phyloP scores from a whole-genome alignment of 2,888 invertebrate species.

The Chrysotoxum bicinctum region DNA sequence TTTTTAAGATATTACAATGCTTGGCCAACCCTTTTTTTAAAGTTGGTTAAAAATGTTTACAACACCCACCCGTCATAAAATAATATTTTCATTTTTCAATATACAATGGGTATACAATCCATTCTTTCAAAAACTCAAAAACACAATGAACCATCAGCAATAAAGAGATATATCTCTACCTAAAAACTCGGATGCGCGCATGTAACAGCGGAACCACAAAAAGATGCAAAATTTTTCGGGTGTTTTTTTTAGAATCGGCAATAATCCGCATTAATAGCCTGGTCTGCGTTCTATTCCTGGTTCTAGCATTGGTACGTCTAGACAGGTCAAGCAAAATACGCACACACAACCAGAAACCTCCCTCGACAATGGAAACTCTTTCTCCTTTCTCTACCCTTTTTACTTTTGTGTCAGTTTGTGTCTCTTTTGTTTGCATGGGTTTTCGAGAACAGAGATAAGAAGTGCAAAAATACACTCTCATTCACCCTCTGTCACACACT shows the following conservation, averaged over 20 bases:
- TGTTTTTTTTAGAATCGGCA: slow-evolving; percentile 52
- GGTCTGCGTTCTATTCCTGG: neutral
- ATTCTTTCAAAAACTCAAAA: slow-evolving; percentile 46
- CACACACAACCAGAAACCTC: slow-evolving; percentile 27
- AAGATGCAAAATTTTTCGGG: slow-evolving; percentile 41
- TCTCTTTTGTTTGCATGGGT: slow-evolving; percentile 44
- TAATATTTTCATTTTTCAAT: neutral
- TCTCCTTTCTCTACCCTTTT: slow-evolving; percentile 43
- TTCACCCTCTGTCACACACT: slow-evolving; percentile 69
- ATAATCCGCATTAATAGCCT: slow-evolving; percentile 63
- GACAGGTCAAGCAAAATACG: slow-evolving; percentile 59
- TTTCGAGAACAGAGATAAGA: slow-evolving; percentile 30
- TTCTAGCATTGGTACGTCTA: slow-evolving; percentile 38
- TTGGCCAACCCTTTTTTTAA: slow-evolving; percentile 64
- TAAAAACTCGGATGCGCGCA: slow-evolving; percentile 24
- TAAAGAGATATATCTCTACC: slow-evolving; percentile 28
- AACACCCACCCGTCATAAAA: slow-evolving; percentile 39
- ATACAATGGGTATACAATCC: neutral
- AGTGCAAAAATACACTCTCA: slow-evolving; percentile 54
- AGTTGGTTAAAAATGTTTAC: slow-evolving; percentile 39
- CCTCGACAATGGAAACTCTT: slow-evolving; percentile 38
- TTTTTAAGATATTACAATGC: slow-evolving; percentile 18
- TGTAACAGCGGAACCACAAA: slow-evolving; percentile 61
- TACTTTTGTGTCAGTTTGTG: neutral
- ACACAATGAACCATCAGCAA: slow-evolving; percentile 30